Evolutionary conservation across 92 coral and sea anemone species (phyloP), one percentile per base, ranked within the genome.

Genomic region (Epizoanthus stellaris): DNA sequence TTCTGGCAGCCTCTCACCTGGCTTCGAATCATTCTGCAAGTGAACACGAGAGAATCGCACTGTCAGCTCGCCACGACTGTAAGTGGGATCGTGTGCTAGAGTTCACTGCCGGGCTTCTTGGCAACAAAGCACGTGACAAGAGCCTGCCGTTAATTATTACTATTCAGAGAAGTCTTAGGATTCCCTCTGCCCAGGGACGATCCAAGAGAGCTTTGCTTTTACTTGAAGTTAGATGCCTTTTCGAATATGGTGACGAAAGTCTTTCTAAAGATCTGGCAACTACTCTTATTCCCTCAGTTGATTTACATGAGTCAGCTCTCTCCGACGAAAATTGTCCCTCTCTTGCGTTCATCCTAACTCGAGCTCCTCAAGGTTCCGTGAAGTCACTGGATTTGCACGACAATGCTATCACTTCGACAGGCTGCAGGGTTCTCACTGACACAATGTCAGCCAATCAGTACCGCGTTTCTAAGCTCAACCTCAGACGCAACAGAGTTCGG

Each of bases 361-460:
- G 40, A 19, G 62, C 88, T 13, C 82, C 88, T 16, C 76, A 69
- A 47, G 82, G 73, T 23, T 85, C 88, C 73, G 49, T 85, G 58
- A 64, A 15, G 53, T 21, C 52, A 12, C 38, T 85, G 3, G 83
- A 75, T 52, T 73, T 85, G 61, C 65, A 81, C 17, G 81, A 75
- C 34, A 85, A 85, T 77, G 74, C 43, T 30, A 64, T 85, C 54
- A 54, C 82, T 6, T 81, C 45, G 6, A 63, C 63, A 47, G 83
- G 88, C 74, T 19, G 43, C 23, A 72, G 82, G 19, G 82, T 64
- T 39, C 53, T 85, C 12, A 21, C 88, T 1, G 80, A 64, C 72
- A 59, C 54, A 63, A 9, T 85, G 53, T 52, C 38, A 14, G 68
- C 87, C 13, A 59, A 62, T 23, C 74, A 85, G 64, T 81, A 82